A percentile compares a stretch with the other conserved stretches of the same genome.
These are phyloP conservation scores for Micrasema minimum DNA, from an alignment of 1,140 invertebrate genomes.

Conservation along the genomic window DNA sequence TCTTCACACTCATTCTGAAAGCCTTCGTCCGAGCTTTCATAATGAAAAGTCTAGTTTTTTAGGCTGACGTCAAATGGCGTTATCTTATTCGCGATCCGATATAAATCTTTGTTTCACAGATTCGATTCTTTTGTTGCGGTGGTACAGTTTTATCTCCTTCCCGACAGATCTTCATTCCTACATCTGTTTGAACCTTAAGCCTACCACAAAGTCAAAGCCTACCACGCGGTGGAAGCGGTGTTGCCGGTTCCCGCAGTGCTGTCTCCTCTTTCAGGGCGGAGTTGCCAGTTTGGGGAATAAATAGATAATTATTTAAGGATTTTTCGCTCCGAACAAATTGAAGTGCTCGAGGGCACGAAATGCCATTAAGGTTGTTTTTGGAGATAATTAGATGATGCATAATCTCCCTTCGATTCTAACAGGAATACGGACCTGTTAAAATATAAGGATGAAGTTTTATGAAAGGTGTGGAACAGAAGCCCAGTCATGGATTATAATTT, in stretches of 20 bases:
- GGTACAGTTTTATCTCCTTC: conserved; percentile 26
- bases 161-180: conserved; percentile 10
- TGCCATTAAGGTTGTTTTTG: conserved; percentile 38
- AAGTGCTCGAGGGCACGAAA: conserved; percentile 34
- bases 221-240: conserved; percentile 26
- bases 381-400: conserved; percentile 39
- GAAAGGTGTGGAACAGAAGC: background rate
- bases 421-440: background rate
- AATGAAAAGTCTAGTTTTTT: conserved; percentile 15
- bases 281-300: conserved; percentile 28
- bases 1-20: background rate
- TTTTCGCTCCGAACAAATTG: conserved; percentile 40
- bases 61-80: background rate
- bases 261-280: conserved; percentile 9
- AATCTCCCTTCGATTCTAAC: conserved; percentile 27
- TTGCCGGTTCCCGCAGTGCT: conserved; percentile 2
- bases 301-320: conserved; percentile 38
- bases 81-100: conserved; percentile 20
- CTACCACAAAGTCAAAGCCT: conserved; percentile 37
- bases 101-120: background rate
- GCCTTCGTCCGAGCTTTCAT: conserved; percentile 6
- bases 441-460: no score
- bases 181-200: conserved; percentile 27
- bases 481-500: background rate
- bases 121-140: conserved; percentile 31